phyloP scores from a whole-genome alignment of 2,888 invertebrate genomes.

The Parelbella ahira region DNA sequence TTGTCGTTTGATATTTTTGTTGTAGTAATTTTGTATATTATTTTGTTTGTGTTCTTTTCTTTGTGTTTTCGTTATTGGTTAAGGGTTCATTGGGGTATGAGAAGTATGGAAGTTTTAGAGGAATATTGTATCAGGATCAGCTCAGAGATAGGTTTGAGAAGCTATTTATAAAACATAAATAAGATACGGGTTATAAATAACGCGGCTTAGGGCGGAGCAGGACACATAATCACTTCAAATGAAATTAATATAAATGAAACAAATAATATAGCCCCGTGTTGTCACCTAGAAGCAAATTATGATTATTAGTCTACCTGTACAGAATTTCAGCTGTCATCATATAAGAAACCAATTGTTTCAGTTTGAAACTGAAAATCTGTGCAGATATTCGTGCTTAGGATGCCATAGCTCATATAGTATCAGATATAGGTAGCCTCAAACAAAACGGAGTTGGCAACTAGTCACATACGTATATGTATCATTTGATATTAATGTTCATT shows the following conservation, averaged over 20 bases:
- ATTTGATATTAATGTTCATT: constrained; percentile 72
- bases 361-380: constrained; percentile 39
- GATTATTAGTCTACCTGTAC: constrained; percentile 54
- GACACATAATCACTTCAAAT: constrained; percentile 61
- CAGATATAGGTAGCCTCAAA: constrained; percentile 55
- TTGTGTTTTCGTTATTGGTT: constrained; percentile 38
- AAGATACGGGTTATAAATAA: constrained; percentile 64
- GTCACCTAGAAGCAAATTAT: constrained; percentile 76
- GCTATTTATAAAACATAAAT: constrained; percentile 58
- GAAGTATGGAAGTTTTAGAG: constrained; percentile 54
- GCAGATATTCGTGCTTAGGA: constrained; percentile 59
- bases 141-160: constrained; percentile 56
- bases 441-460: constrained; percentile 66
- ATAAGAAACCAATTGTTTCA: not conserved
- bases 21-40: not conserved
- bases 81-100: constrained; percentile 49
- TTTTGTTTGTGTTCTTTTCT: constrained; percentile 24
- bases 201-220: constrained; percentile 72
- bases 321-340: constrained; percentile 29
- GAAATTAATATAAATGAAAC: constrained; percentile 62
- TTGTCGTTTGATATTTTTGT: too few species aligned
- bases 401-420: constrained; percentile 60
- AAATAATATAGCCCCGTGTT: constrained; percentile 75
- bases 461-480: constrained; percentile 55
- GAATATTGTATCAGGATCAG: constrained; percentile 60